Conservation (phyloP, 35 echinoderm and acorn worm genomes). For the Holothuria glaberrima region DNA sequence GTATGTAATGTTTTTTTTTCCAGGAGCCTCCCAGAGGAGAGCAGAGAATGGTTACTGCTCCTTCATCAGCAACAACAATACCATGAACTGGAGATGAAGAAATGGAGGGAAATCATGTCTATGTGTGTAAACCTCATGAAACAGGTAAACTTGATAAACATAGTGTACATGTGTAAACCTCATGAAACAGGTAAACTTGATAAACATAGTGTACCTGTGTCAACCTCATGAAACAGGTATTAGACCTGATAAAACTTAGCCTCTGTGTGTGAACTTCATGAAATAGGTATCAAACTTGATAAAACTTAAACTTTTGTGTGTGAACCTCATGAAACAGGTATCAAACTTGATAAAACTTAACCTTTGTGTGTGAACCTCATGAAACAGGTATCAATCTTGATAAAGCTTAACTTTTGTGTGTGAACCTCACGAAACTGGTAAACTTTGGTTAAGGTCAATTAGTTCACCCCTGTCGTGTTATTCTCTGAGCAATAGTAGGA, state of each 20-base stretch:
- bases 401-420: too few relatives aligned
- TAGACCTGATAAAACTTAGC: neutral
- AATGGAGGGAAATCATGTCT: conserved; percentile 66
- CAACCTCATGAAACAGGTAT: conserved; percentile 61
- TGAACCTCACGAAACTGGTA: too few relatives aligned
- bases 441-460: too few relatives aligned
- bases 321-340: too few relatives aligned
- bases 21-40: conserved; percentile 18
- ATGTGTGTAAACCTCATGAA: conserved; percentile 66
- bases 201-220: conserved; percentile 43
- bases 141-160: conserved; percentile 39
- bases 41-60: conserved; percentile 50
- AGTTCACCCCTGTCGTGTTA: too few relatives aligned
- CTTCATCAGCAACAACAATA: conserved; percentile 64
- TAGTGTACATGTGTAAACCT: conserved; percentile 51
- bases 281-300: conserved; percentile 35
- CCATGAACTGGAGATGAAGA: conserved; percentile 65
- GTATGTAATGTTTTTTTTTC: neutral
- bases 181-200: conserved; percentile 56
- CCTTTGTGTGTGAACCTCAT: too few relatives aligned
- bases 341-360: too few relatives aligned
- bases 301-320: too few relatives aligned
- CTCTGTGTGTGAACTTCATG: conserved; percentile 35
- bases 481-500: too few relatives aligned
- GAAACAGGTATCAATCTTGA: too few relatives aligned